Evolutionary conservation across 2,113 vertebrate genomes (phyloP).

Genomic region (Thalassarche chlororhynchos): DNA sequence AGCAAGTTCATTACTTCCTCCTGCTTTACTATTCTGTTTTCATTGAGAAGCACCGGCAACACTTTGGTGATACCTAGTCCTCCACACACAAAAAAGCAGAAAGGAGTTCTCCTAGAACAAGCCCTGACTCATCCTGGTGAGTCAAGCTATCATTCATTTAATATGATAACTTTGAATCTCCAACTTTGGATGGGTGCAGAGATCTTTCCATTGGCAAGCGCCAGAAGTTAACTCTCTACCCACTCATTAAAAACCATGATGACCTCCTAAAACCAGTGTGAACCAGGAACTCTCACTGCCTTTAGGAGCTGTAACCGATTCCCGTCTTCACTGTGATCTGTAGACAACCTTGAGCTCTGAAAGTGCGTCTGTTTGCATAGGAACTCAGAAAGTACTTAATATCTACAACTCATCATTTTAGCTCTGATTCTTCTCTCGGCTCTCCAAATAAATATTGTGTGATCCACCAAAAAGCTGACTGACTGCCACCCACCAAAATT

Average conservation of each 20-base stretch:
- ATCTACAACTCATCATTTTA: background rate
- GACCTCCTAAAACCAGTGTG: background rate
- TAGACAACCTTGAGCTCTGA: background rate
- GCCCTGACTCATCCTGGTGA: slow-evolving; percentile 45
- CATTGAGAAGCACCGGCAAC: background rate
- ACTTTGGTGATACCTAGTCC: background rate
- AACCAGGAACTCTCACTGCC: background rate
- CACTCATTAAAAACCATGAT: background rate
- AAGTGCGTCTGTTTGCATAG: background rate
- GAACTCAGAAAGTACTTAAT: background rate
- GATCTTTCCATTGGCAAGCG: background rate
- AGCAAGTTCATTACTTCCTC: background rate
- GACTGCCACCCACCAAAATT: background rate
- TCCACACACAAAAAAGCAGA: background rate
- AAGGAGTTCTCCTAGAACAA: background rate
- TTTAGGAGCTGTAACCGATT: background rate
- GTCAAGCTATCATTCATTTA: background rate
- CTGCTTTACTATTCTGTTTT: background rate
- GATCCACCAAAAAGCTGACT: background rate
- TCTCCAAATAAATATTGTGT: background rate
- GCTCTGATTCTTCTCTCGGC: background rate
- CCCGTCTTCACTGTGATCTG: background rate
- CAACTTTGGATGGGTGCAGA: background rate
- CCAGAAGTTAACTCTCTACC: background rate
- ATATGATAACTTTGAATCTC: background rate